A percentile compares a stretch with the other conserved stretches of the same genome.
Conservation (phyloP, 2,888 invertebrate genomes). For the Eristalis arbustorum region DNA sequence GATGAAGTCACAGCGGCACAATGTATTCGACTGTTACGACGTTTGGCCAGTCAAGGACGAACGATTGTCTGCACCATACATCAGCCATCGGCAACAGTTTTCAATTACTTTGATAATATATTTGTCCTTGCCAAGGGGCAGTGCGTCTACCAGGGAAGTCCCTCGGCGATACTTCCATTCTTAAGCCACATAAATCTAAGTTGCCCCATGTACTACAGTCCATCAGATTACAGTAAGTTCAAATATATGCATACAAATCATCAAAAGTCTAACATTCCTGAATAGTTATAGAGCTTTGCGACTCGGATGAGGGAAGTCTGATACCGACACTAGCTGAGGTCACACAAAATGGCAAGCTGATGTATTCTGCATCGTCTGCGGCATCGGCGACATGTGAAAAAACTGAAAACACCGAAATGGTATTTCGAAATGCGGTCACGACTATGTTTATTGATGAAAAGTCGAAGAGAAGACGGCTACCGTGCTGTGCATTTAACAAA, state of each 20-base stretch:
- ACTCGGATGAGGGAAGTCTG: conserved; percentile 82
- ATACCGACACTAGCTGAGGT: conserved; percentile 82
- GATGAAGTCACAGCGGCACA: conserved; percentile 85
- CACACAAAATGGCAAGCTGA: conserved; percentile 83
- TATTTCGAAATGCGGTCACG: conserved; percentile 78
- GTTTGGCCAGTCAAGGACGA: conserved; percentile 84
- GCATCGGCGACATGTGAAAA: conserved; percentile 52
- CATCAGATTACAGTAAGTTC: conserved; percentile 86
- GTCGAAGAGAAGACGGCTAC: conserved; percentile 71
- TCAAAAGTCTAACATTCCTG: background rate
- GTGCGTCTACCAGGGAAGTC: conserved; percentile 85
- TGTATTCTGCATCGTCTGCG: conserved; percentile 73
- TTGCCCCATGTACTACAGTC: conserved; percentile 85
- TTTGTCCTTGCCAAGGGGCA: conserved; percentile 84
- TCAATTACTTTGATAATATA: conserved; percentile 84
- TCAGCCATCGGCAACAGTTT: conserved; percentile 85
- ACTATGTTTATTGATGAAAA: conserved; percentile 77
- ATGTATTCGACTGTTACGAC: conserved; percentile 83
- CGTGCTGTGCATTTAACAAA: conserved; percentile 68
- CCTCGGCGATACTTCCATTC: conserved; percentile 83
- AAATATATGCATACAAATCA: background rate
- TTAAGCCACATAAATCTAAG: conserved; percentile 82
- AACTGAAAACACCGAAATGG: conserved; percentile 38
- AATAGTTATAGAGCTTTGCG: conserved; percentile 84
- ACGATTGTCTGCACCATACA: conserved; percentile 87